Evolutionary conservation across 2,113 vertebrate species (phyloP).

Genomic region (Sus scrofa): T2T-Sscrofa CM000812.6:162829501-162830000

Average conservation of each 20-base stretch:
- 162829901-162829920: neutral
- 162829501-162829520: neutral
- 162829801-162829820: neutral
- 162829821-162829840: neutral
- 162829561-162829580: neutral
- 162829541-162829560: neutral
- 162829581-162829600: neutral
- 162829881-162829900: neutral
- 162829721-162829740: neutral
- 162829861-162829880: neutral
- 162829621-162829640: neutral
- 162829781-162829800: neutral
- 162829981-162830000: conserved; percentile 47
- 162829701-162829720: neutral
- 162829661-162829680: rapidly evolving
- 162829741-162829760: neutral
- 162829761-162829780: neutral
- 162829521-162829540: neutral
- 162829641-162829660: rapidly evolving
- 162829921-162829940: conserved; percentile 5
- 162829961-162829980: conserved; percentile 68
- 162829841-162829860: neutral
- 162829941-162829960: conserved; percentile 50
- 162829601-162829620: neutral
- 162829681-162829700: neutral